Conservation (phyloP, 2,797 vertebrate species). For the Anguilla marmorata region DNA sequence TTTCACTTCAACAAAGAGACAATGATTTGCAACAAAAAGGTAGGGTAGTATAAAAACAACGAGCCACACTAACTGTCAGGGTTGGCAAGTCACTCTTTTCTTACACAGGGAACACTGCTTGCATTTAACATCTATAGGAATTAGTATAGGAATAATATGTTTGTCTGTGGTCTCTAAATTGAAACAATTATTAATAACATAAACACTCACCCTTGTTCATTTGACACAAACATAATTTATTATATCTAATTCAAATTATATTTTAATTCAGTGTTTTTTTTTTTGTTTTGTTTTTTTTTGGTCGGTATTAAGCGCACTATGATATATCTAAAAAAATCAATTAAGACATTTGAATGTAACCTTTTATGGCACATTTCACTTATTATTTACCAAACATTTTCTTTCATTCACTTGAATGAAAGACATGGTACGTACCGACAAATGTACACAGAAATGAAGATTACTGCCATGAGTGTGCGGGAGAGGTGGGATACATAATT, state of each 20-base stretch:
- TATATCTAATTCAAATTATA: not conserved
- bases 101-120: not conserved
- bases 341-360: constrained; percentile 11
- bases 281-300: not conserved
- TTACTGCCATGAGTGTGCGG: constrained; percentile 61
- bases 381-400: constrained; percentile 29
- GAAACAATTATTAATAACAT: not conserved
- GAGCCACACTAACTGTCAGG: not conserved
- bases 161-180: not conserved
- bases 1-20: not conserved
- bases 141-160: not conserved
- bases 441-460: constrained; percentile 60
- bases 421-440: constrained; percentile 60
- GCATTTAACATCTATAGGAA: not conserved
- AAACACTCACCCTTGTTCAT: not conserved
- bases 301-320: not conserved
- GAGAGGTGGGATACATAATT: constrained; percentile 65
- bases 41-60: not conserved
- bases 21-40: constrained; percentile 1
- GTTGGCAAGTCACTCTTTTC: not conserved
- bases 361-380: not conserved
- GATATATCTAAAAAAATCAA: not conserved
- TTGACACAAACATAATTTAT: not conserved
- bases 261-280: not conserved
- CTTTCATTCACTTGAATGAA: constrained; percentile 33